Base-by-base conservation (phyloP, 2,888 invertebrate genomes). In the Lochmaea capreae region DNA sequence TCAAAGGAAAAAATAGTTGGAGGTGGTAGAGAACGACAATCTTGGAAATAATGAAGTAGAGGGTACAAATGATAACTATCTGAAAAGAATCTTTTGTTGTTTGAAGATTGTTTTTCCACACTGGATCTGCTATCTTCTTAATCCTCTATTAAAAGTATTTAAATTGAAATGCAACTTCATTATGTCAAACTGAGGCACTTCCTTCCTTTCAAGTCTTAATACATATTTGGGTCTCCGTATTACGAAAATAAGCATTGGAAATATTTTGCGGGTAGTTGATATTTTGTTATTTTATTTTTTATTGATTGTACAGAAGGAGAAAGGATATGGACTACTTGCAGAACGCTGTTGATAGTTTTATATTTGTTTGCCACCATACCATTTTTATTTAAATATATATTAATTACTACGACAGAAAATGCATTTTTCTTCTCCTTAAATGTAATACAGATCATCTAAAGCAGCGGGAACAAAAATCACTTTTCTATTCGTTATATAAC, bases 281-380 rank as follows among this genome's bases (percentile, higher is more conserved):
- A 70, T 70, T 70, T 70, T 62, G 70, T 65, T 42, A 65, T 65
- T 70, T 68, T 68, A 68, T 54, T 68, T 68, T 65, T 70, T 70
- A 57, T 70, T 43, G 22, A 65, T 43, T 70, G 70, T 70, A 70
- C 63, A 69, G 42, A 59, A 57, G 18, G 39, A 18, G 39, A 33
- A 58, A 46, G 57, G 43, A 65, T 57, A 16, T 10, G 43, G 10
- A 11, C 46, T 65, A 54, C 70, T 5, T 14, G 54, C 70, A 65
- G 39, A 46, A 70, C 16, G 46, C 57, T 43, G 14, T 43, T 22
- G 57, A 65, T 57, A 16, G 26, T 68, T 68, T 68, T 59, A 61
- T 65, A 70, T 65, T 39, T 63, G 70, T 70, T 70, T 70, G 63
- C 63, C 52, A 70, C 70, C 70, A 63, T 39, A 61, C 39, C 39